Conservation (phyloP, 1,140 invertebrate species). For the Asbolus verrucosus region DNA sequence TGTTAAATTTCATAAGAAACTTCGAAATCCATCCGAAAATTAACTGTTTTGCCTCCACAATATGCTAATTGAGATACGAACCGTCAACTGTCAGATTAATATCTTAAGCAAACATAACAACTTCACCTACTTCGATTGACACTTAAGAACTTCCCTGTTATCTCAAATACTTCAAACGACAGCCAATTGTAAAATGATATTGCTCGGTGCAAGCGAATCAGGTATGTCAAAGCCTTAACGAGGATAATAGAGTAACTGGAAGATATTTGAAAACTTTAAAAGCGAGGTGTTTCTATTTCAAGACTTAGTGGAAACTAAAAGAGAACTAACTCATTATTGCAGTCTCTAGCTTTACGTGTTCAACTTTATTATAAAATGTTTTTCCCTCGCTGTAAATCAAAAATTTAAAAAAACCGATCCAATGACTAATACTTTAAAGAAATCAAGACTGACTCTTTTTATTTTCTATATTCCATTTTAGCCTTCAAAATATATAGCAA, state of each 20-base stretch:
- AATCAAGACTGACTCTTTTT: too few species aligned
- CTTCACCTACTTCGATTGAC: neutral
- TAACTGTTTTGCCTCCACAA: neutral
- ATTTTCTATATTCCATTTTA: too few species aligned
- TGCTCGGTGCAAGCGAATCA: neutral
- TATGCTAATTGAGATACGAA: conserved; percentile 34
- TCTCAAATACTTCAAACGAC: neutral
- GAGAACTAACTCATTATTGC: too few species aligned
- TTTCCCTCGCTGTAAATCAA: too few species aligned
- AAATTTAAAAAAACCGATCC: too few species aligned
- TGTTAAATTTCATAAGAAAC: conserved; percentile 41
- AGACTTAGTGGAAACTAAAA: too few species aligned
- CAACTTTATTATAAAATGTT: too few species aligned
- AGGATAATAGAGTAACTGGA: neutral
- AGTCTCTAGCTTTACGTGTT: too few species aligned
- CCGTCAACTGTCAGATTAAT: conserved; percentile 14
- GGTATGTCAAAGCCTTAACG: neutral
- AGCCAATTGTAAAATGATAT: conserved; percentile 14
- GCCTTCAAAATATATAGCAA: too few species aligned
- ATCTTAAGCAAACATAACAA: conserved; percentile 16
- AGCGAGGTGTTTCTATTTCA: too few species aligned
- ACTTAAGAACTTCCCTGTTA: neutral
- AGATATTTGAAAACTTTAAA: too few species aligned
- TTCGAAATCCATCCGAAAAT: conserved; percentile 24
- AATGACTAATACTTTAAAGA: too few species aligned